Percentiles rank a stretch among this genome's conserved stretches.
phyloP scores from a whole-genome alignment of 2,888 invertebrate genomes.

The Neuroscelio doddi region DNA sequence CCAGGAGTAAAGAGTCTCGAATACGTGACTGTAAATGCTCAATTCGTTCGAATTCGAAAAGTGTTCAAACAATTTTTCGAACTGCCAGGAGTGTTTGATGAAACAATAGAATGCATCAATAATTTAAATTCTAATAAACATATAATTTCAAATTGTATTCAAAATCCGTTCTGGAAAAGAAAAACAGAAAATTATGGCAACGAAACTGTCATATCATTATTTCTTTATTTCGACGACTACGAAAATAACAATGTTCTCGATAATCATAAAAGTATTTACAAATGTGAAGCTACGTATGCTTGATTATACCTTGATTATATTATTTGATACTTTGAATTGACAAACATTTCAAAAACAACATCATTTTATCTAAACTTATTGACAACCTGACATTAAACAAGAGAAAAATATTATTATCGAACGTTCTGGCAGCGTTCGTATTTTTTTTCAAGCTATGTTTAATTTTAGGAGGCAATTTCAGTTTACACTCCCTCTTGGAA shows the following conservation, averaged over 20 bases:
- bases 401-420: no score
- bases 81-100: conserved; percentile 17
- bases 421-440: no score
- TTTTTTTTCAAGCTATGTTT: conserved; percentile 38
- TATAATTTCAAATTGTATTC: conserved; percentile 28
- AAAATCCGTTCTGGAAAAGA: conserved; percentile 23
- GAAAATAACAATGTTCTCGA: conserved; percentile 50
- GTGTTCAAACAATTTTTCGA: conserved; percentile 35
- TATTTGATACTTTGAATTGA: conserved; percentile 47
- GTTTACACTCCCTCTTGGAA: conserved; percentile 13
- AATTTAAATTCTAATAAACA: conserved; percentile 10
- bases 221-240: conserved; percentile 48
- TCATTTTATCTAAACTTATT: conserved; percentile 41
- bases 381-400: conserved; percentile 43
- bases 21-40: no score
- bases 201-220: conserved; percentile 17
- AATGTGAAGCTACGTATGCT: conserved; percentile 48
- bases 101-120: conserved; percentile 27
- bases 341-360: conserved; percentile 27
- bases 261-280: conserved; percentile 45
- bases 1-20: no score
- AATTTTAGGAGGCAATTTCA: conserved; percentile 44
- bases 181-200: conserved; percentile 5
- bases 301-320: conserved; percentile 37
- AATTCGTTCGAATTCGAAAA: conserved; percentile 27